Percentiles rank a stretch among this genome's conserved stretches.
Conservation (phyloP, 1,140 invertebrate species). For the Idris sp. region DNA sequence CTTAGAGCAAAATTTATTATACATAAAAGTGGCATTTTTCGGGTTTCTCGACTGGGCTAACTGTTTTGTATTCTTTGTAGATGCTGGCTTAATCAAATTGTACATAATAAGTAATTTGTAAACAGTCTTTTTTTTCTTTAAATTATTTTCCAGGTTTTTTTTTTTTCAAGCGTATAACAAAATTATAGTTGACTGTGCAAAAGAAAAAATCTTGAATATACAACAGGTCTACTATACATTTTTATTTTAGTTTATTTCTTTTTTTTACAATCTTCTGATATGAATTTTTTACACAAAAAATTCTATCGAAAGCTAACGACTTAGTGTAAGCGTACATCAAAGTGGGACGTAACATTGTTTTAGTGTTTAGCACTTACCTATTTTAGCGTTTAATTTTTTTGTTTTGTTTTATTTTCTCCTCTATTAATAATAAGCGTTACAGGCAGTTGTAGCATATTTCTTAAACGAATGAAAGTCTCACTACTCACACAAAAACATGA, state of each 20-base stretch:
- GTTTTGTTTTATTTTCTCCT: slow-evolving; percentile 9
- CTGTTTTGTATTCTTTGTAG: slow-evolving; percentile 14
- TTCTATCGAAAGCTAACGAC: slow-evolving; percentile 72
- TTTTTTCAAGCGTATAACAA: not conserved
- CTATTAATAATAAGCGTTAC: slow-evolving; percentile 39
- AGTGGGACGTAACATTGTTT: slow-evolving; percentile 44
- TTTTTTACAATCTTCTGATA: too few relatives aligned
- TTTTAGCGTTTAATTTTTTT: slow-evolving; percentile 28
- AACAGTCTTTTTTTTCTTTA: slow-evolving; percentile 1
- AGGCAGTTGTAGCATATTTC: slow-evolving; percentile 46
- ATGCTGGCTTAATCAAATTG: slow-evolving; percentile 16
- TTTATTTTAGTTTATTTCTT: too few relatives aligned
- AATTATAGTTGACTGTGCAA: slow-evolving; percentile 1
- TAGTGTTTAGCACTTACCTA: slow-evolving; percentile 35
- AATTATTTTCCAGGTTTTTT: not conserved
- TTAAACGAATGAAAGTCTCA: slow-evolving; percentile 36
- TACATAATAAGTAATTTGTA: slow-evolving; percentile 20
- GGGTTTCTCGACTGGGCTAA: slow-evolving; percentile 19
- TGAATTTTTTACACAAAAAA: too few relatives aligned
- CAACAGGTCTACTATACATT: too few relatives aligned
- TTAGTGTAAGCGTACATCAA: slow-evolving; percentile 40
- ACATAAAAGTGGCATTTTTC: slow-evolving; percentile 16
- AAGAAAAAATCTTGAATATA: slow-evolving; percentile 38
- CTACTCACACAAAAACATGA: slow-evolving; percentile 60
- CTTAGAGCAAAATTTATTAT: not conserved